Percentiles rank a stretch among this genome's conserved stretches.
phyloP scores from a whole-genome alignment of 2,797 vertebrate species.

The Enteromius argenteus region DNA sequence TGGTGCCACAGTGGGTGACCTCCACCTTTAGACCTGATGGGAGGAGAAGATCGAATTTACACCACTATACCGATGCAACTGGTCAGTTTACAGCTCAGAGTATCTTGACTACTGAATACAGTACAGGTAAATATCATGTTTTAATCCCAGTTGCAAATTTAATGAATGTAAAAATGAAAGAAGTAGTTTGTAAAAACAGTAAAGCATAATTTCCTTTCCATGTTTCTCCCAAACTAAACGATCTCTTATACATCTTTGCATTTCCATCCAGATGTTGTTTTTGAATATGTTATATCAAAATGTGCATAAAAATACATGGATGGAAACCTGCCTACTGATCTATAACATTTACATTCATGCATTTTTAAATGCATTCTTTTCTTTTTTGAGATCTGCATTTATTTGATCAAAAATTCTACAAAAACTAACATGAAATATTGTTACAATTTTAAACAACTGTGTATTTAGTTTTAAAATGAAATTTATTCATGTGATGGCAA shows the following conservation, averaged over 20 bases:
- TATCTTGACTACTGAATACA: background rate
- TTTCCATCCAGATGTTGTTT: background rate
- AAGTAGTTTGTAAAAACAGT: background rate
- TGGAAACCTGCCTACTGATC: background rate
- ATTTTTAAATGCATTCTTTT: background rate
- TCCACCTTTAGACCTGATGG: conserved; percentile 95
- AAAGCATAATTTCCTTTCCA: background rate
- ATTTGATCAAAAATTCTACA: background rate
- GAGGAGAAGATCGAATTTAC: conserved; percentile 30
- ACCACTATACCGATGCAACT: background rate
- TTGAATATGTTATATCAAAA: background rate
- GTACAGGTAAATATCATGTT: background rate
- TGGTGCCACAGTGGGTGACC: conserved; percentile 98
- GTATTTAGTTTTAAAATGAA: background rate
- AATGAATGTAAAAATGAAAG: background rate
- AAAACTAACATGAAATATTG: background rate
- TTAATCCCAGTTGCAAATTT: background rate
- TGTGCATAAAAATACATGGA: too few species aligned
- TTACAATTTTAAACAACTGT: background rate
- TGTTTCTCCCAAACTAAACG: background rate
- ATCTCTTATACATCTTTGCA: background rate
- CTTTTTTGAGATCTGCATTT: background rate
- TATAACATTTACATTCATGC: background rate
- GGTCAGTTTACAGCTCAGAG: conserved; percentile 23
- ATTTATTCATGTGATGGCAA: background rate